phyloP scores from a whole-genome alignment of 2,113 vertebrate genomes.

The Micronycteris hirsuta region DNA sequence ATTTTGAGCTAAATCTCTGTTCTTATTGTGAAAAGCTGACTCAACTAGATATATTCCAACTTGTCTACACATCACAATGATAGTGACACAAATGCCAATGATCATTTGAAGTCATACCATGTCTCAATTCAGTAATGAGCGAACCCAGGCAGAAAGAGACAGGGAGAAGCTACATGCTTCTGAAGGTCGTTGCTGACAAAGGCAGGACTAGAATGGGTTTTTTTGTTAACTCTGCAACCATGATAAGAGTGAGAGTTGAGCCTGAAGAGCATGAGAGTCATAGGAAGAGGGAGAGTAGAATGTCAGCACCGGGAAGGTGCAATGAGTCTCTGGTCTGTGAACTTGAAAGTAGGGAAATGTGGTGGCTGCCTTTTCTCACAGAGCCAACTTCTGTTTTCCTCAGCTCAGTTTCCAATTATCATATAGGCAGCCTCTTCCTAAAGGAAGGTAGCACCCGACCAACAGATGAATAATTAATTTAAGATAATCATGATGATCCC shows the following conservation, averaged over 20 bases:
- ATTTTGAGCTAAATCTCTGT: background rate
- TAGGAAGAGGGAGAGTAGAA: background rate
- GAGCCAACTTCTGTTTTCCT: background rate
- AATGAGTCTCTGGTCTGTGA: background rate
- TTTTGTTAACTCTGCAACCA: background rate
- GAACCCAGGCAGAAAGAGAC: background rate
- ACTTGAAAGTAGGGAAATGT: background rate
- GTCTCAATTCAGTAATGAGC: background rate
- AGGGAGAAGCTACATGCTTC: background rate
- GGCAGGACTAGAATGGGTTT: background rate
- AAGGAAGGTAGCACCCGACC: background rate
- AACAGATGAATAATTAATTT: background rate
- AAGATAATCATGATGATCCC: background rate
- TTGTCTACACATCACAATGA: background rate
- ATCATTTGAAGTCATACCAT: background rate
- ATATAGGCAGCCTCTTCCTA: background rate
- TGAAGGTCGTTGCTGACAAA: background rate
- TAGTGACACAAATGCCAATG: background rate
- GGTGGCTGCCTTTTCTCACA: background rate
- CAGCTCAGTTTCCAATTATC: background rate
- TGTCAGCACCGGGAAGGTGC: accelerated
- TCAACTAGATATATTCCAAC: background rate
- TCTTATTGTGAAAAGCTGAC: background rate
- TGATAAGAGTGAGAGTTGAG: background rate
- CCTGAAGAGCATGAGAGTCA: background rate